Evolutionary conservation across 1,140 invertebrate genomes (phyloP).

Genomic region (Heterodera carotae): DNA sequence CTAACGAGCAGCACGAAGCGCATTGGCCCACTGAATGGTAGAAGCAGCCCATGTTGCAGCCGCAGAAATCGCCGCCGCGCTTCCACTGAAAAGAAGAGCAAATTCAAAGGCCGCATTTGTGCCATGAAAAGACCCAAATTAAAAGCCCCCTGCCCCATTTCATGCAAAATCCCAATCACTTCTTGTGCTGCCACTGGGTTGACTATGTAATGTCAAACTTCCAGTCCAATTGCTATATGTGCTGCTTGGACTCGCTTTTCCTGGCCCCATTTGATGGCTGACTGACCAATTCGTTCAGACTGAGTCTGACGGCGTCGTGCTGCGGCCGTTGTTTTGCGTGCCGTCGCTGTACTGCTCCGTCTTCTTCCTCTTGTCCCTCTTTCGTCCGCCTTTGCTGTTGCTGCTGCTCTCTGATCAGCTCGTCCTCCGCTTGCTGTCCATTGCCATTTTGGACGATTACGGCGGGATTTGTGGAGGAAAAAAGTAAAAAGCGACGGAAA

Average conservation of each 20-base stretch:
- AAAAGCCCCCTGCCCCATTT: too few species aligned
- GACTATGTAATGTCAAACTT: too few species aligned
- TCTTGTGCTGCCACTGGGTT: too few species aligned
- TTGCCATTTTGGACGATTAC: neutral
- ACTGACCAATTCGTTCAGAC: neutral
- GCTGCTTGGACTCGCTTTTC: too few species aligned
- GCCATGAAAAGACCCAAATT: too few species aligned
- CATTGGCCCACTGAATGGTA: constrained; percentile 54
- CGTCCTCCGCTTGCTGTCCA: neutral
- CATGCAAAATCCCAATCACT: too few species aligned
- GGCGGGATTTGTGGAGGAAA: neutral
- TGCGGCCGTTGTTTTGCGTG: neutral
- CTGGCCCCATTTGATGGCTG: too few species aligned
- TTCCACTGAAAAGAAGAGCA: constrained; percentile 37
- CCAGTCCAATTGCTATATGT: too few species aligned
- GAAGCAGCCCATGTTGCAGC: constrained; percentile 62
- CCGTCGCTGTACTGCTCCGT: neutral
- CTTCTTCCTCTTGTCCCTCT: neutral
- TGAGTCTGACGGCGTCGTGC: neutral
- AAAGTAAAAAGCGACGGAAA: neutral
- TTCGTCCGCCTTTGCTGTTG: neutral
- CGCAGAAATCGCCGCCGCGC: constrained; percentile 56
- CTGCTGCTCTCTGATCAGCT: neutral
- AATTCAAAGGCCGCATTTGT: too few species aligned
- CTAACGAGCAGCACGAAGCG: constrained; percentile 57